Evolutionary conservation across 2,888 invertebrate species (phyloP).

Genomic region (Galerucella nymphaeae): DNA sequence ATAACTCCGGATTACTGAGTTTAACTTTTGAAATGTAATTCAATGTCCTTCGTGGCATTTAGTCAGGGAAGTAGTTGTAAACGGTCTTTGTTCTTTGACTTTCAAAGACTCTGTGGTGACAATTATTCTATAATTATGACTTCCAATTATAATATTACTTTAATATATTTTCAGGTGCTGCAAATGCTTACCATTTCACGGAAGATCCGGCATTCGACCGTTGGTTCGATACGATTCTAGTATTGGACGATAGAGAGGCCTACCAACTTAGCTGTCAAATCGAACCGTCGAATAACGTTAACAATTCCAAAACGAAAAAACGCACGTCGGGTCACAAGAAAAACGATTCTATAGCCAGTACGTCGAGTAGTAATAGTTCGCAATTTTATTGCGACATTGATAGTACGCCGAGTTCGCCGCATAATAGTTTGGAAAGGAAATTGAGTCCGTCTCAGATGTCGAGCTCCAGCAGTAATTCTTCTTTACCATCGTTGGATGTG

Average conservation of each 20-base stretch:
- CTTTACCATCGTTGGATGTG: conserved; percentile 80
- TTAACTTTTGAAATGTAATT: too few species aligned
- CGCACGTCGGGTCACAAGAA: conserved; percentile 79
- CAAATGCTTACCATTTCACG: conserved; percentile 91
- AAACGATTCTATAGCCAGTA: conserved; percentile 90
- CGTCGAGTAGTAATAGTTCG: conserved; percentile 88
- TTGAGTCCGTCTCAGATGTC: conserved; percentile 81
- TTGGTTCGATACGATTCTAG: conserved; percentile 94
- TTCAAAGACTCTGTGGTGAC: too few species aligned
- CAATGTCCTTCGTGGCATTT: too few species aligned
- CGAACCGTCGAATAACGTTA: conserved; percentile 74
- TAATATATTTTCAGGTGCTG: conserved; percentile 72
- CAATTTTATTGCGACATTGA: conserved; percentile 90
- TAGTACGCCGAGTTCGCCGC: conserved; percentile 76
- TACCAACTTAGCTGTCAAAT: conserved; percentile 90
- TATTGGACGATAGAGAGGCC: conserved; percentile 91
- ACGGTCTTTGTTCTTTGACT: too few species aligned
- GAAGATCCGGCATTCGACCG: conserved; percentile 90
- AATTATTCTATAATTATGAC: too few species aligned
- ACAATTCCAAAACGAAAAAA: conserved; percentile 62
- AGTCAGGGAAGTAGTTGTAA: too few species aligned
- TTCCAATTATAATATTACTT: too few species aligned
- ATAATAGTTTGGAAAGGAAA: conserved; percentile 83
- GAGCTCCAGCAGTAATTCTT: conserved; percentile 75
- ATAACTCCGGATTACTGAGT: too few species aligned